Evolutionary conservation across 2,113 vertebrate species (phyloP), one percentile per base, ranked within the genome.

Genomic region (Bufo bufo): DNA sequence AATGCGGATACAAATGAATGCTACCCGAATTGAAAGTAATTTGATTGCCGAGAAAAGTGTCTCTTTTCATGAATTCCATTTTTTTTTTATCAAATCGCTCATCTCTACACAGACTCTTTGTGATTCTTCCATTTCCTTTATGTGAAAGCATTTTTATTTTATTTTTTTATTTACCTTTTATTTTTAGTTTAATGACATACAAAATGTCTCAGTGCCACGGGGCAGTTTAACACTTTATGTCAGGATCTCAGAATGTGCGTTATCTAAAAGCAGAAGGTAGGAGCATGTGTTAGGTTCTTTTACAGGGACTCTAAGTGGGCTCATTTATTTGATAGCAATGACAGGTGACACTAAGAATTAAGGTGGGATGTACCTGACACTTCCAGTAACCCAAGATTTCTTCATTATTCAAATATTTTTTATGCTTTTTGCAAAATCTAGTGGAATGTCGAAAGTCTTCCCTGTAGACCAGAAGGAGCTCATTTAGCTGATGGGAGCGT

Each of bases 221-320:
- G 45, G 47, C 59, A 86, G 43, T 78, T 66, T 50, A 75, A 85
- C 45, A 52, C 84, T 58, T 77, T 63, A 65, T 63, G 59, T 49
- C 65, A 77, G 59, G 59, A 43, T 86, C 58, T 65, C 49, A 65
- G 59, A 61, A 58, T 61, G 54, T 58, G 45, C 45, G 45, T 45
- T 47, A 75, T 47, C 61, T 9, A 79, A 52, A 86, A 86, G 50
- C 71, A 85, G 84, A 85, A 77, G 71, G 74, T 58, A 61, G 84
- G 43, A 77, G 74, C 58, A 85, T 63, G 72, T 85, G 84, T 85
- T 61, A 85, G 61, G 84, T 77, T 85, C 59, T 74, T 85, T 85
- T 65, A 13, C 74, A 50, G 72, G 45, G 56, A 63, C 71, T 77
- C 58, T 75, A 65, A 66, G 58, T 78, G 49, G 59, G 10, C 59